Evolutionary conservation across 2,888 invertebrate genomes (phyloP), one percentile per base, ranked within the genome.

Genomic region (Drosophila subsilvestris): DNA sequence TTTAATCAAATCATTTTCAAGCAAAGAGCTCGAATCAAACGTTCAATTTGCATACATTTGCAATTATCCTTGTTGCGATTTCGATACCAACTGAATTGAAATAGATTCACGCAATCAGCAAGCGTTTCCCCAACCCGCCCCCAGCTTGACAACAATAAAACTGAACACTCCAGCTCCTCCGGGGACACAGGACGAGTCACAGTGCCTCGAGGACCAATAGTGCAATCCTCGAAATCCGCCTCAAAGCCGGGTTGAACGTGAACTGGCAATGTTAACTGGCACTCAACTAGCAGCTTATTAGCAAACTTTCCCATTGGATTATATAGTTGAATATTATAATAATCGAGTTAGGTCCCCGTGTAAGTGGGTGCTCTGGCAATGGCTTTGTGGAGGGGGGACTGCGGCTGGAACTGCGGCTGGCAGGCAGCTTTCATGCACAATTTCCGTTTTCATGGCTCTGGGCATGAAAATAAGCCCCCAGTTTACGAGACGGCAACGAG

Each of bases 261-360:
- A 27, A 44, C 44, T 56, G 61, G 69, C 61, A 56, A 58, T 61
- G 58, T 69, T 68, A 70, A 68, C 53, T 61, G 74, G 68, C 78
- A 79, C 78, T 86, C 85, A 82, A 85, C 82, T 85, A 77, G 77
- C 79, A 85, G 85, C 86, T 85, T 85, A 85, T 87, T 85, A 87
- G 87, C 66, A 85, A 84, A 84, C 76, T 84, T 84, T 86, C 72
- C 78, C 82, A 82, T 80, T 80, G 87, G 84, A 82, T 85, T 84
- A 87, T 85, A 80, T 79, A 74, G 81, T 80, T 84, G 86, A 77
- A 86, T 83, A 83, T 86, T 86, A 83, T 83, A 86, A 83, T 83
- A 83, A 83, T 83, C 82, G 82, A 86, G 86, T 84, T 83, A 83
- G 83, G 83, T 6, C 25, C 78, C 72, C 74, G 71, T 74, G 69